phyloP scores from a whole-genome alignment of 2,888 invertebrate species.

The Lithophane socia region DNA sequence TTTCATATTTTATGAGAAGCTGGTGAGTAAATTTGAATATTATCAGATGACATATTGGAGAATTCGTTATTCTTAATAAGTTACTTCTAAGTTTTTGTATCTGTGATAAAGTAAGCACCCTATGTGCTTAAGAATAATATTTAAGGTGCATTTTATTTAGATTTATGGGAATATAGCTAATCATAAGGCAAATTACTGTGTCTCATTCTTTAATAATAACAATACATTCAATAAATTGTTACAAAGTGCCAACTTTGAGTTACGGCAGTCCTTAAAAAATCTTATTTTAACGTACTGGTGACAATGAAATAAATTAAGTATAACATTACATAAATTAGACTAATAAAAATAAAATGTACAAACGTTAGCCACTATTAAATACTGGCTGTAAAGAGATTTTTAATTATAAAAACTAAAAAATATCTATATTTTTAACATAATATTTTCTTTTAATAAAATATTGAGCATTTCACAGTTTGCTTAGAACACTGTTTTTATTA shows the following conservation, averaged over 20 bases:
- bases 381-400: conserved; percentile 75
- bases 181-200: conserved; percentile 13
- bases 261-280: conserved; percentile 19
- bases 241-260: conserved; percentile 39
- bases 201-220: conserved; percentile 59
- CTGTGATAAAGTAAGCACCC: conserved; percentile 12
- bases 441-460: conserved; percentile 25
- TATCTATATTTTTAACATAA: conserved; percentile 1
- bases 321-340: conserved; percentile 38
- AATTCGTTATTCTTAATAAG: background rate
- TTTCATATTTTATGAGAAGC: background rate
- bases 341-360: conserved; percentile 54
- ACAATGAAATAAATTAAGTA: conserved; percentile 44
- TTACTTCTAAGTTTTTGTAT: background rate
- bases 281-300: conserved; percentile 42
- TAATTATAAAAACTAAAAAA: conserved; percentile 20
- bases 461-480: conserved; percentile 56
- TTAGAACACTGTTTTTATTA: conserved; percentile 11
- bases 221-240: conserved; percentile 44
- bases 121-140: background rate
- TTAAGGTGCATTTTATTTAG: background rate
- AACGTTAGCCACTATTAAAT: conserved; percentile 66
- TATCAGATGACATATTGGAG: background rate
- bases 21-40: background rate
- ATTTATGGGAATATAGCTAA: background rate